phyloP scores from a whole-genome alignment of 2,888 invertebrate species.

The Lacanobia oleracea region DNA sequence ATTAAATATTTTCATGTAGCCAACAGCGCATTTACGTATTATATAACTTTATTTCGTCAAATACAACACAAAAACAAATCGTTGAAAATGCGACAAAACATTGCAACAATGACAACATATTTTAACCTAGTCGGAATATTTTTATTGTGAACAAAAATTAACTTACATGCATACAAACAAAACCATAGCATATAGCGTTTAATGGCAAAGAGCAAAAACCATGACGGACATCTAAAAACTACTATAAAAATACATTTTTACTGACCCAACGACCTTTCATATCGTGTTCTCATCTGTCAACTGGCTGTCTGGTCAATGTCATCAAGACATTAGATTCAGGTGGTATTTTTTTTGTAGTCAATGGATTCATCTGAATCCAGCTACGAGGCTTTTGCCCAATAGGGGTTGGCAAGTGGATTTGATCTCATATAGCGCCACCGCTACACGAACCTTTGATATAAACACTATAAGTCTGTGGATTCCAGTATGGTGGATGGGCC shows the following conservation, averaged over 20 bases:
- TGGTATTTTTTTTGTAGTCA: background rate
- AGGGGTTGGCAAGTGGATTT: too few relatives aligned
- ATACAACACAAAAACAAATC: slow-evolving; percentile 56
- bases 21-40: slow-evolving; percentile 45
- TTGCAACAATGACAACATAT: slow-evolving; percentile 55
- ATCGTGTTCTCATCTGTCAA: slow-evolving; percentile 65
- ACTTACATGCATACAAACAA: slow-evolving; percentile 84
- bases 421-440: too few relatives aligned
- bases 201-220: slow-evolving; percentile 86
- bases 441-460: too few relatives aligned
- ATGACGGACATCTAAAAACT: slow-evolving; percentile 81
- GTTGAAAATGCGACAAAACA: slow-evolving; percentile 54
- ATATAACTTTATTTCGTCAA: slow-evolving; percentile 61
- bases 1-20: slow-evolving; percentile 9
- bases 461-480: too few relatives aligned
- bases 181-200: slow-evolving; percentile 75
- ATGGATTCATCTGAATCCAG: background rate
- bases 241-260: slow-evolving; percentile 78
- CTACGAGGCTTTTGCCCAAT: too few relatives aligned
- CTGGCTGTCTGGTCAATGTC: slow-evolving; percentile 8
- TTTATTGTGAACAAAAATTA: slow-evolving; percentile 64
- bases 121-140: slow-evolving; percentile 47
- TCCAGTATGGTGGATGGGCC: too few relatives aligned
- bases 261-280: slow-evolving; percentile 83
- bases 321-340: background rate